Evolutionary conservation across 2,888 invertebrate genomes (phyloP), one percentile per base, ranked within the genome.

Genomic region (Asteroscopus sphinx): DNA sequence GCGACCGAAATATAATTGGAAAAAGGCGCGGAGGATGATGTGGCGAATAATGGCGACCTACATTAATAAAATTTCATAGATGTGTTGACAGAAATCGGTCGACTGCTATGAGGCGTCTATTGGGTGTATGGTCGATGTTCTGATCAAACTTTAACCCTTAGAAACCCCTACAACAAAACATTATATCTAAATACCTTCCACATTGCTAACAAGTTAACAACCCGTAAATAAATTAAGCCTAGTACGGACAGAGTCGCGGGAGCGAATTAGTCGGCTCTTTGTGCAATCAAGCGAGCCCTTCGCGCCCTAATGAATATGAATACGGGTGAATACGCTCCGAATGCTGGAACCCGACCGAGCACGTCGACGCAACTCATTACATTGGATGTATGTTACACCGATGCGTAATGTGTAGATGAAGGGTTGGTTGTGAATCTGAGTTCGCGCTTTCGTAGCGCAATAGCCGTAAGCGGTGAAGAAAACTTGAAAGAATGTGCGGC

Each of bases 211-310:
- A 71, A 77, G 81, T 83, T 85, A 87, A 80, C 74, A 71, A 77
- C 61, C 77, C 82, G 82, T 89, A 88, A 90, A 87, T 85, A 88
- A 86, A 90, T 91, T 91, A 91, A 89, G 82, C 73, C 76, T 80
- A 77, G 76, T 68, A 73, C 82, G 85, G 85, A 79, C 88, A 79
- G 79, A 90, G 87, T 87, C 88, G 80, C 87, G 86, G 87, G 86
- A 82, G 85, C 80, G 84, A 94, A 94, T 94, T 94, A 94, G 92
- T 87, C 81, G 77, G 86, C 92, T 91, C 94, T 94, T 94, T 94
- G 94, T 94, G 94, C 94, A 94, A 94, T 94, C 94, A 94, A 88
- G 91, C 94, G 89, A 77, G 86, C 90, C 90, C 91, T 91, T 90
- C 89, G 87, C 86, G 83, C 84, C 86, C 90, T 93, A 92, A 93